A percentile compares a stretch with the other conserved stretches of the same genome.
Conservation (phyloP, 2,888 invertebrate genomes). For the Drosophila tanythrix region DNA sequence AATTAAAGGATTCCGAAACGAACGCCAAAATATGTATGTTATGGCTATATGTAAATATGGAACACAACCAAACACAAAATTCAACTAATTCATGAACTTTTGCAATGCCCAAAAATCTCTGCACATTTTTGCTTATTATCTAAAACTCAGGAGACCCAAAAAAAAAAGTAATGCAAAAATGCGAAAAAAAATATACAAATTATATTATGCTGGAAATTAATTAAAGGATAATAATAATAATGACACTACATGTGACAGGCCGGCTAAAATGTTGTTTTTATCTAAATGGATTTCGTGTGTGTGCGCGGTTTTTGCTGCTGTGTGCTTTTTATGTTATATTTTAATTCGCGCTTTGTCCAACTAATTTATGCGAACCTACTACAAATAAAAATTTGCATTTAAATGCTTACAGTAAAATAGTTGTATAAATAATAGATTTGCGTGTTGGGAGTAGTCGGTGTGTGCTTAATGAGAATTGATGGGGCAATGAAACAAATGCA, state of each 20-base stretch:
- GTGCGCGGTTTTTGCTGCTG: conserved; percentile 9
- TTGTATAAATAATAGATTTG: conserved; percentile 70
- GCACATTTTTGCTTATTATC: conserved; percentile 65
- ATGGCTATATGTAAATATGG: conserved; percentile 16
- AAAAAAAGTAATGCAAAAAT: conserved; percentile 11
- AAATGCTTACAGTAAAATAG: conserved; percentile 65
- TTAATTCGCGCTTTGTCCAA: conserved; percentile 21
- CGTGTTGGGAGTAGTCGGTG: conserved; percentile 37
- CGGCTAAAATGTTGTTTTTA: conserved; percentile 59
- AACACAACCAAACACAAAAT: conserved; percentile 36
- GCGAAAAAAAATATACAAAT: conserved; percentile 35
- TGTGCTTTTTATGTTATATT: conserved; percentile 7
- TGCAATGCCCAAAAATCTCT: conserved; percentile 58
- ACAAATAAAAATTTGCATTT: conserved; percentile 75
- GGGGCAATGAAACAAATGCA: conserved; percentile 10
- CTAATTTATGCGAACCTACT: conserved; percentile 72
- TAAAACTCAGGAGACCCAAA: conserved; percentile 68
- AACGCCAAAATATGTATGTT: conserved; percentile 20
- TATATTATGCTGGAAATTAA: conserved; percentile 72
- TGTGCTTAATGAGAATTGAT: conserved; percentile 50
- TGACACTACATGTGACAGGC: conserved; percentile 46
- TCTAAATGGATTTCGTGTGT: conserved; percentile 65
- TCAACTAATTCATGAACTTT: conserved; percentile 68
- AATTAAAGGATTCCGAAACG: conserved; percentile 39
- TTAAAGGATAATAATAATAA: conserved; percentile 78